Percentiles rank a stretch among this genome's conserved stretches.
Conservation (phyloP, 2,797 vertebrate genomes). For the Macropodus opercularis region DNA sequence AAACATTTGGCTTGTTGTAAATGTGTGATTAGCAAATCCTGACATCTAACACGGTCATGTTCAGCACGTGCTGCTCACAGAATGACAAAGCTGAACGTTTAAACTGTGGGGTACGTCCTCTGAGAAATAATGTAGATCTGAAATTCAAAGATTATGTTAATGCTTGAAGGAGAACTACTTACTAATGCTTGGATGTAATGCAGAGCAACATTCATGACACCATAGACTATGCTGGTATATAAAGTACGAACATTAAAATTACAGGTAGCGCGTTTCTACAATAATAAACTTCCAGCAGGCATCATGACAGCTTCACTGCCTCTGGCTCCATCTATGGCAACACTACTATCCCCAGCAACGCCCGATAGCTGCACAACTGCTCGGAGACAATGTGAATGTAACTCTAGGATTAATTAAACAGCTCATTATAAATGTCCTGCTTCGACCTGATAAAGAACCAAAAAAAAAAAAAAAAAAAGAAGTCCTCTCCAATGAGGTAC, state of each 20-base stretch:
- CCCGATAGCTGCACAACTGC: slow-evolving; percentile 6
- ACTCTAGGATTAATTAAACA: slow-evolving; percentile 9
- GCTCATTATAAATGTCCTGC: slow-evolving; percentile 21
- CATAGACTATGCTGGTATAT: slow-evolving; percentile 54
- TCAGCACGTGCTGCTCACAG: not conserved
- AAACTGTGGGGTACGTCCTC: slow-evolving; percentile 37
- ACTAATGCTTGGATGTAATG: slow-evolving; percentile 24
- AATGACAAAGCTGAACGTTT: slow-evolving; percentile 30
- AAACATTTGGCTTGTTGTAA: not conserved
- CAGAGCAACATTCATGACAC: slow-evolving; percentile 45
- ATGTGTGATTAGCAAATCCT: not conserved
- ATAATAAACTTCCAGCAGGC: slow-evolving; percentile 23
- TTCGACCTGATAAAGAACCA: slow-evolving; percentile 33
- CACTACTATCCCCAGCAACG: slow-evolving; percentile 9
- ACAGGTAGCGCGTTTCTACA: slow-evolving; percentile 29
- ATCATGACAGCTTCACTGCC: slow-evolving; percentile 5
- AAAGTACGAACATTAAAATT: slow-evolving; percentile 64
- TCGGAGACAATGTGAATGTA: slow-evolving; percentile 5
- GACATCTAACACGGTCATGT: too few relatives aligned
- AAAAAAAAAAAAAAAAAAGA: slow-evolving; percentile 22
- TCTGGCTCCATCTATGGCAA: slow-evolving; percentile 10
- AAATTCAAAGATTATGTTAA: slow-evolving; percentile 6
- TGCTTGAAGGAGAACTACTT: slow-evolving; percentile 31
- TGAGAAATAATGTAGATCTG: slow-evolving; percentile 52
- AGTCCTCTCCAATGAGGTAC: slow-evolving; percentile 54